These are phyloP conservation scores for Lysandra coridon DNA, from an alignment of 2,888 invertebrate species.

Conservation along the genomic window DNA sequence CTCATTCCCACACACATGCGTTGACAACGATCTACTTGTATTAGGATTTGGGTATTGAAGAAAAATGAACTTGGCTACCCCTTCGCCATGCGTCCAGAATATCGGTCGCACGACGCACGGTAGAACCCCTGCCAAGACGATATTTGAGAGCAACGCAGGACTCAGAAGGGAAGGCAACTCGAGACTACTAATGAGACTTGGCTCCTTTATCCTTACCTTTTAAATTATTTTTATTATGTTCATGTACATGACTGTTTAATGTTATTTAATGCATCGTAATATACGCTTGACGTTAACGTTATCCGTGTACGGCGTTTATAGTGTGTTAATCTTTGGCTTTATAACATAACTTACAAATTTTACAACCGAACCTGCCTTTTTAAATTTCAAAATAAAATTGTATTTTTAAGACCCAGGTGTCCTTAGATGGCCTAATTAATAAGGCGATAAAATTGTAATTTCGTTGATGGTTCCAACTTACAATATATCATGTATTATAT, in stretches of 20 bases:
- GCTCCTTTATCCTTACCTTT: not conserved
- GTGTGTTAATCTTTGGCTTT: not conserved
- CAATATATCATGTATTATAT: too few species aligned
- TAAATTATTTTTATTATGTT: not conserved
- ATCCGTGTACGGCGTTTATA: slow-evolving; percentile 1
- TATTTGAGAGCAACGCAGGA: slow-evolving; percentile 3
- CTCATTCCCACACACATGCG: slow-evolving; percentile 23
- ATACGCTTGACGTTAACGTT: not conserved
- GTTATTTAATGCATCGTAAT: not conserved
- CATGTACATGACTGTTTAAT: not conserved
- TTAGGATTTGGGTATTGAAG: not conserved
- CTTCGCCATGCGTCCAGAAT: not conserved
- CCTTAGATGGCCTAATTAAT: not conserved
- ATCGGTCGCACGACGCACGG: not conserved
- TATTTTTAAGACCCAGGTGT: not conserved
- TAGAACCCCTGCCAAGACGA: not conserved
- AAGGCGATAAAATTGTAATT: not conserved
- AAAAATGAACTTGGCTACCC: not conserved
- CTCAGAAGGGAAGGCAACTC: not conserved
- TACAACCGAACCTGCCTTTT: not conserved
- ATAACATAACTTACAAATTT: slow-evolving; percentile 1
- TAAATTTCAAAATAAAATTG: not conserved
- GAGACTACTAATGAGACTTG: not conserved
- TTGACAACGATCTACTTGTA: not conserved
- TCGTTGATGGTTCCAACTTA: not conserved